Evolutionary conservation across 2,797 vertebrate species (phyloP).

Genomic region (Sandelia bainsii): DNA sequence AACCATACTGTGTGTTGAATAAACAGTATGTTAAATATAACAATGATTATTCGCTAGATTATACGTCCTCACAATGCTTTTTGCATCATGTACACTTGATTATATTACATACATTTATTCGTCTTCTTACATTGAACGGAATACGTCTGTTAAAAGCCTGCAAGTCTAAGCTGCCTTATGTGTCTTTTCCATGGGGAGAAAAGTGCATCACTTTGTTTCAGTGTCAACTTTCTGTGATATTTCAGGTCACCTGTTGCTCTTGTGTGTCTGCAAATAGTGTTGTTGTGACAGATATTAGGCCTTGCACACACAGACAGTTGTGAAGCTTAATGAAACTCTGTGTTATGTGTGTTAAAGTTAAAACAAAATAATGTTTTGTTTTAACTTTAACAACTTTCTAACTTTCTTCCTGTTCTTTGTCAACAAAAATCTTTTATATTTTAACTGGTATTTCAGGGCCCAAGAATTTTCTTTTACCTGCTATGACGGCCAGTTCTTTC

Average conservation of each 20-base stretch:
- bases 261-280: neutral
- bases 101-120: neutral
- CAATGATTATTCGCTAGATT: neutral
- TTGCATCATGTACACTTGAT: neutral
- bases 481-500: no score
- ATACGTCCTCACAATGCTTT: neutral
- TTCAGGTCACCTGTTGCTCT: slow-evolving; percentile 5
- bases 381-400: no score
- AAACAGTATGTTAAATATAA: neutral
- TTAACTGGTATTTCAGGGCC: no score
- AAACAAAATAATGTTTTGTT: no score
- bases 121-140: neutral
- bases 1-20: slow-evolving; percentile 4
- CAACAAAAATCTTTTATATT: no score
- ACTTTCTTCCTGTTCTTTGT: no score
- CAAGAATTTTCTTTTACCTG: no score
- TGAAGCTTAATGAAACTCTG: no score
- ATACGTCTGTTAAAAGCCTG: neutral
- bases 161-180: neutral
- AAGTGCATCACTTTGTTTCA: neutral
- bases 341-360: no score
- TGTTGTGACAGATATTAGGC: neutral
- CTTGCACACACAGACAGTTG: neutral
- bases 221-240: neutral
- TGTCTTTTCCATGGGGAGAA: neutral